These are phyloP conservation scores for Pollachius pollachius DNA, from an alignment of 2,113 vertebrate species.

Conservation along the genomic window DNA sequence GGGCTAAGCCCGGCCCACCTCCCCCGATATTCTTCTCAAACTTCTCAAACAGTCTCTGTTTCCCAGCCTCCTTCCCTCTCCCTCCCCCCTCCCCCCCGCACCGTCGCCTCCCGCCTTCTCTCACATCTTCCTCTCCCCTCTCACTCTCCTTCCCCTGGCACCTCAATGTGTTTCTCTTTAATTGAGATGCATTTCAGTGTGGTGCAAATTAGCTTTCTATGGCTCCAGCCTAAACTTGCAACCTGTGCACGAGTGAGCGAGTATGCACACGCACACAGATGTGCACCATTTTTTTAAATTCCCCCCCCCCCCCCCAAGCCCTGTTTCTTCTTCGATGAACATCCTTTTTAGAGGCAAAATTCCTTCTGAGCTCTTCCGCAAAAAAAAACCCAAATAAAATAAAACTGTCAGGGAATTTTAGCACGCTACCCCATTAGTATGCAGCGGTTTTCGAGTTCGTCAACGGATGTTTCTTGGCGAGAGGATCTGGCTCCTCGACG, in stretches of 20 bases:
- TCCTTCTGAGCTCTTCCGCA: no score
- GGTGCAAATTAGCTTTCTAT: conserved; percentile 73
- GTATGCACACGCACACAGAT: background rate
- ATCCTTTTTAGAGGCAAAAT: no score
- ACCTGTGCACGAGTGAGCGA: conserved; percentile 18
- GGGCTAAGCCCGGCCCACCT: conserved; percentile 41
- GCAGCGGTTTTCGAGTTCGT: no score
- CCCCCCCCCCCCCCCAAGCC: no score
- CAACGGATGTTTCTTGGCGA: no score
- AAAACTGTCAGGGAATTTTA: no score
- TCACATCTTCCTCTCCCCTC: conserved; percentile 60
- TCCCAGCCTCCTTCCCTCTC: conserved; percentile 62
- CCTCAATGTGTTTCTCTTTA: conserved; percentile 72
- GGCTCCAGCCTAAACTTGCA: conserved; percentile 66
- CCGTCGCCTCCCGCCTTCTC: conserved; percentile 47
- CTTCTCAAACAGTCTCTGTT: conserved; percentile 64
- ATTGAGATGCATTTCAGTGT: conserved; percentile 75
- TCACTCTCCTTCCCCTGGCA: conserved; percentile 68
- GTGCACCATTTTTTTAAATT: no score
- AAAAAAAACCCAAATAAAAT: no score
- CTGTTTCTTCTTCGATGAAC: no score
- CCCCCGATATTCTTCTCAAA: conserved; percentile 51
- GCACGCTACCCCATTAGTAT: no score
- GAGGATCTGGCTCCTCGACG: no score
- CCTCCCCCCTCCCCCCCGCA: background rate